Percentiles rank a stretch among this genome's conserved stretches.
Evolutionary conservation across 2,888 invertebrate species (phyloP).

Genomic region (Sinotaia quadrata): DNA sequence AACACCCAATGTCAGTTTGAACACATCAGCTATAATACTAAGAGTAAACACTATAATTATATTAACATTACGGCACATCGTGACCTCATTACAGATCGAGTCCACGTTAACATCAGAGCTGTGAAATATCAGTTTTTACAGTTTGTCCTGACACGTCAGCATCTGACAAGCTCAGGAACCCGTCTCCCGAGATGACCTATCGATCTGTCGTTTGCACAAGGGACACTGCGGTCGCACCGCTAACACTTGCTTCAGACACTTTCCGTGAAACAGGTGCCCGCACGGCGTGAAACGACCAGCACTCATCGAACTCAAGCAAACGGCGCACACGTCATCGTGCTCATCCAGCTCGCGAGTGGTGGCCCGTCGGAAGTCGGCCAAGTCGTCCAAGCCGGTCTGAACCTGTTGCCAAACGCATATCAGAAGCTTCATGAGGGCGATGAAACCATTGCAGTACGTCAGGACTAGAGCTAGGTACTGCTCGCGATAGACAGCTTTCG

Average conservation of each 20-base stretch:
- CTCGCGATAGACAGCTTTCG: not conserved
- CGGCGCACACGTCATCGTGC: constrained; percentile 32
- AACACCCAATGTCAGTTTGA: no score
- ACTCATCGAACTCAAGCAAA: constrained; percentile 30
- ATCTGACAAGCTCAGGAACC: no score
- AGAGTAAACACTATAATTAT: no score
- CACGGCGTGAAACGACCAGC: constrained; percentile 23
- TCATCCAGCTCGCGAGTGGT: constrained; percentile 16
- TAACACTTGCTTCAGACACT: constrained; percentile 20
- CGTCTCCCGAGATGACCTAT: no score
- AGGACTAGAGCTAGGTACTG: constrained; percentile 3
- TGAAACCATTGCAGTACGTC: constrained; percentile 15
- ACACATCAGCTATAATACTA: no score
- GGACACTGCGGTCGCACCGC: constrained; percentile 21
- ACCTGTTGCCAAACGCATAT: constrained; percentile 14
- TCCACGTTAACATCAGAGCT: no score
- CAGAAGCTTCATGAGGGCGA: constrained; percentile 23
- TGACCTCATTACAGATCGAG: no score
- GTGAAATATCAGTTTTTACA: no score
- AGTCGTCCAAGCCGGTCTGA: constrained; percentile 1
- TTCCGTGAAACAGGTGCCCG: constrained; percentile 30
- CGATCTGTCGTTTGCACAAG: constrained; percentile 12
- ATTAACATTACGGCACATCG: no score
- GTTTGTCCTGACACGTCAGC: no score
- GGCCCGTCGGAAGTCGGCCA: constrained; percentile 13